Base-by-base conservation (phyloP, 1,140 invertebrate species). In the Pollicipes pollicipes region DNA sequence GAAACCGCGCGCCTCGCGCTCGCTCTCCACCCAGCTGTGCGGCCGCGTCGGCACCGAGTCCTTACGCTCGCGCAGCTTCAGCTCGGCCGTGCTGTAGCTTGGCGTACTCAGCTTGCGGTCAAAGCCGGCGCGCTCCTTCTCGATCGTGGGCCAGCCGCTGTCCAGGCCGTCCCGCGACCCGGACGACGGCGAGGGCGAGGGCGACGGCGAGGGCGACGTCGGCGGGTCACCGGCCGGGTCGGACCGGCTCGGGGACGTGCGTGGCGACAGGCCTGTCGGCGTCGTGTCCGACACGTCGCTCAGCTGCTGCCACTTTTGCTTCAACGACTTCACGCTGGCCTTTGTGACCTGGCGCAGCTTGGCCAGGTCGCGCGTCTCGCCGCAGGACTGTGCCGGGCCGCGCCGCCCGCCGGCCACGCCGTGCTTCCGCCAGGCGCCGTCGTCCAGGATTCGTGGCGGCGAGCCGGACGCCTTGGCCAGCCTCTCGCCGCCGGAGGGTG, bases 81-180 rank as follows among this genome's bases (percentile, higher is more conserved):
- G 70, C 3, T 73, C 74, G 29, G 69, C 30, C 32, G 69, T 73
- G 35, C 73, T 72, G 66, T 74, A 75, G 67, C 73, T 73, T 6
- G 76, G 76, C 72, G 76, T 74, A 24, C 73, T 74, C 0, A 75
- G 69, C 66, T 76, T 76, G 21, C 75, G 70, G 64, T 76, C 74
- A 26, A 73, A 73, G 21, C 72, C 66, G 29, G 32, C 13, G 32
- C 67, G 32, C 13, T 58, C 45, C 45, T 35, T 35, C 32, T 58
- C 13, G 8, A 58, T 10, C 13, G 45, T 21, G 45, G 45, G 45
- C 45, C 45, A 58, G 10, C 2, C 45, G 45, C 45, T 6, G 45
- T 58, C 74, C 75, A 27, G 69, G 68, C 16, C 75, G 68, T 29
- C 72, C 70, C 58, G 73, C 69, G 37, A 72, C 68, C 10, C 73